Conservation (phyloP, 2,888 invertebrate species). For the Papilio protenor region DNA sequence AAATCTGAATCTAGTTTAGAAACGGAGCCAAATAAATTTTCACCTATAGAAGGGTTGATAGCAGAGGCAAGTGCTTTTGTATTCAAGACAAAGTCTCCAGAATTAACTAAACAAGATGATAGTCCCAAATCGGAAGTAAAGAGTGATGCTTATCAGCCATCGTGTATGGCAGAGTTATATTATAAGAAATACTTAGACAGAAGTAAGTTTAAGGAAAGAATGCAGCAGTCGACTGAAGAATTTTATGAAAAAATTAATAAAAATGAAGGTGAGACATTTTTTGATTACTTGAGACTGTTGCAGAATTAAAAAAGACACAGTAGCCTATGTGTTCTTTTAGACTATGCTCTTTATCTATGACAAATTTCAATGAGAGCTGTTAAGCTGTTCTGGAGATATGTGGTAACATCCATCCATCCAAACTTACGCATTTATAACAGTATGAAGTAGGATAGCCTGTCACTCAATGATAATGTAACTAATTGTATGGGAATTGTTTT, state of each 20-base stretch:
- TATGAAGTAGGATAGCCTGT: no score
- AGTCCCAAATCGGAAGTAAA: conserved; percentile 21
- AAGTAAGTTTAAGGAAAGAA: conserved; percentile 50
- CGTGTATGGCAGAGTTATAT: conserved; percentile 57
- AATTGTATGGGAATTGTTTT: no score
- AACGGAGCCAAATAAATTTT: not conserved
- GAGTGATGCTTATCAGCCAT: conserved; percentile 51
- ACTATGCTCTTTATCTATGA: no score
- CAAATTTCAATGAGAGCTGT: no score
- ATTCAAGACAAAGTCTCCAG: conserved; percentile 49
- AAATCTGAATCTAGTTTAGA: not conserved
- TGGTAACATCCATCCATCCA: no score
- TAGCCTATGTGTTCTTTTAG: no score
- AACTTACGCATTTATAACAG: no score
- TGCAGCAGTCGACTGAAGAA: conserved; percentile 54
- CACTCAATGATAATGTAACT: no score
- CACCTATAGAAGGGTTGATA: conserved; percentile 30
- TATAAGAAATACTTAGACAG: conserved; percentile 59
- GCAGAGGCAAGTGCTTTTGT: conserved; percentile 47
- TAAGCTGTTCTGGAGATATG: no score
- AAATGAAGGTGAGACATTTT: conserved; percentile 53
- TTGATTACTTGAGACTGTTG: not conserved
- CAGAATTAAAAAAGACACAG: no score
- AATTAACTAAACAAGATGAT: conserved; percentile 17
- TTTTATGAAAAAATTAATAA: conserved; percentile 57